Evolutionary conservation across 1,140 invertebrate species (phyloP).

Genomic region (Cyclargus thomasi): DNA sequence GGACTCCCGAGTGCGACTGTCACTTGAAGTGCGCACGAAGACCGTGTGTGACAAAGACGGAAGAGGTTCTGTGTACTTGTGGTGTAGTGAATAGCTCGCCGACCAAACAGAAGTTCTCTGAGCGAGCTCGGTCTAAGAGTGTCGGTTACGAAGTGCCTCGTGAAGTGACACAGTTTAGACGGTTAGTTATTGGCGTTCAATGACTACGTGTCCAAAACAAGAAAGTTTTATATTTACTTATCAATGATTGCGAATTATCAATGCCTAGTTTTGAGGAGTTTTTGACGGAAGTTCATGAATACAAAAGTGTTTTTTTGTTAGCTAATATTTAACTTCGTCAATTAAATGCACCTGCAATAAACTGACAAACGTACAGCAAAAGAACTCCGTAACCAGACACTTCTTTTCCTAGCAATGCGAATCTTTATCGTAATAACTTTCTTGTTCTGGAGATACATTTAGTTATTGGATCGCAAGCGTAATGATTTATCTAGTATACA

Average conservation of each 20-base stretch:
- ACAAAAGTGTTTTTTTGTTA: no score
- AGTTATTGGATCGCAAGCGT: neutral
- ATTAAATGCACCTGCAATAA: no score
- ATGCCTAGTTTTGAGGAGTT: no score
- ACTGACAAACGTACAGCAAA: no score
- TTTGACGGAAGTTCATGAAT: no score
- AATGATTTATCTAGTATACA: constrained; percentile 5
- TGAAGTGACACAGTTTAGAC: constrained; percentile 66
- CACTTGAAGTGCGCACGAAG: constrained; percentile 40
- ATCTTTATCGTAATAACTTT: neutral
- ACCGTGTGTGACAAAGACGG: constrained; percentile 32
- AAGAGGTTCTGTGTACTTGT: constrained; percentile 57
- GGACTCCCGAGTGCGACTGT: constrained; percentile 57
- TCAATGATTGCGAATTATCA: neutral
- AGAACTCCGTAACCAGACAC: no score
- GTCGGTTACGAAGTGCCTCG: constrained; percentile 64
- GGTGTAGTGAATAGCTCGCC: constrained; percentile 38
- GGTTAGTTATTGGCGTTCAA: constrained; percentile 42
- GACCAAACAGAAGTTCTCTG: constrained; percentile 44
- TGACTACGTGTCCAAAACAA: neutral
- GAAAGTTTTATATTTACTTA: neutral
- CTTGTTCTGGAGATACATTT: neutral
- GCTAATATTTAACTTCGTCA: no score
- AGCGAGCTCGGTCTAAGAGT: constrained; percentile 66
- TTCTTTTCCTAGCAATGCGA: no score